A percentile compares a stretch with the other conserved stretches of the same genome.
phyloP scores from a whole-genome alignment of 2,797 vertebrate species.

The Vespertilio murinus region DNA sequence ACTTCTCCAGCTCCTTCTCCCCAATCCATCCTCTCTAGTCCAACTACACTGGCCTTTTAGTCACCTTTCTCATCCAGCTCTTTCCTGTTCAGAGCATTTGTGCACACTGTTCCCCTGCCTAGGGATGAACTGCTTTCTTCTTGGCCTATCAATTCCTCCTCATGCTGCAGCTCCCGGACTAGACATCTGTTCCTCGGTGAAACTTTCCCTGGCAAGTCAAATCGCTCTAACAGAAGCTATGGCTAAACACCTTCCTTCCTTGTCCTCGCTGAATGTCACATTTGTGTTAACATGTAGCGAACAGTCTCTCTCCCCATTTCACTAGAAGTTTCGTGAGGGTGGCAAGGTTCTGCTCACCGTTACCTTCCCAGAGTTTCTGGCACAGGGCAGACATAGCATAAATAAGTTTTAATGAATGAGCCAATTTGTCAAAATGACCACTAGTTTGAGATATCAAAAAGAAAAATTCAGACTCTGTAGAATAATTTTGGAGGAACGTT shows the following conservation, averaged over 20 bases:
- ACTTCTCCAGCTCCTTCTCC: neutral
- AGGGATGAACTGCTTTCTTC: neutral
- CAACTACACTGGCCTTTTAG: neutral
- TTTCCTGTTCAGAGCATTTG: neutral
- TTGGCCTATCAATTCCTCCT: neutral
- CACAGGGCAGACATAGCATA: neutral
- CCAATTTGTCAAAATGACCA: neutral
- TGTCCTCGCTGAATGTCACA: neutral
- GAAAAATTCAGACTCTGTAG: neutral
- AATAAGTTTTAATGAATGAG: constrained; percentile 41
- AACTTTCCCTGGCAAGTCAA: neutral
- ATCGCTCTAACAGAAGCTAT: neutral
- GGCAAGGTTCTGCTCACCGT: neutral
- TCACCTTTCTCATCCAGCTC: neutral
- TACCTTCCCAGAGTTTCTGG: neutral
- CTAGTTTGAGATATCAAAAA: neutral
- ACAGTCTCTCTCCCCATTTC: neutral
- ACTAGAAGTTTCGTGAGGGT: neutral
- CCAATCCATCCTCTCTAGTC: neutral
- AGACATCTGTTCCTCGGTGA: neutral
- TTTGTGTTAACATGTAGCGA: neutral
- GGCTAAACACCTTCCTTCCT: neutral
- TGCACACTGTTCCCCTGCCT: neutral
- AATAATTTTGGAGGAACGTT: neutral
- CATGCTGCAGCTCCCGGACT: neutral